Evolutionary conservation across 2,888 invertebrate species (phyloP), one percentile per base, ranked within the genome.

Genomic region (Tenthredo mesomela): DNA sequence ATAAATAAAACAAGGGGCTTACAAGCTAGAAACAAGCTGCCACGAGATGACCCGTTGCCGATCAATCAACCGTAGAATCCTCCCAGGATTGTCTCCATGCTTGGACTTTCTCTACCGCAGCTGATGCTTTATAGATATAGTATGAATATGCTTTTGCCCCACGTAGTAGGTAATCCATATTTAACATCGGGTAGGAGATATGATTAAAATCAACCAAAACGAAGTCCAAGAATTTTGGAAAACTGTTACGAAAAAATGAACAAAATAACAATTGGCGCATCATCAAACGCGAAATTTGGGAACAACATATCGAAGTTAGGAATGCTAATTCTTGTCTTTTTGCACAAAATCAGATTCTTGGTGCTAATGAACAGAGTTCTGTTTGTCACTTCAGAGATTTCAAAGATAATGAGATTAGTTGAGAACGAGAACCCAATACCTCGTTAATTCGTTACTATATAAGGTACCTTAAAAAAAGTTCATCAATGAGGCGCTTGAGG

Each of bases 1-100:
- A 70, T 82, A 82, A 84, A 84, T 75, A 84, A 75, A 73, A 84
- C 73, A 73, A 37, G n/a, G 58, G 21, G 37, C 21, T 37, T 21
- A 61, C 80, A 21, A 58, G 40, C 80, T n/a, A 61, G 58, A 50
- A 80, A 40, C 80, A 80, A 61, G 21, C 58, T 29, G 40, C 80
- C 25, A 37, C 18, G 40, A 58, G 50, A 80, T 54, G 50, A 77
- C 33, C 54, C 50, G 77, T 73, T 21, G 54, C n/a, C 58, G 40
- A 80, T 80, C 80, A 58, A 80, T 80, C 61, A 80, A 61, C 80
- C 71, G 40, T 43, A 37, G 10, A 73, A 73, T 73, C 71, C 71
- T 43, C 71, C 43, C 12, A 73, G 37, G 71, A 73, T 43, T 18
- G 67, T 29, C 33, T 33, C 29, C 18, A 5, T 18, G 29, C 67